phyloP scores from a whole-genome alignment of 1,140 invertebrate genomes.

The Leptestheria dahalacensis region DNA sequence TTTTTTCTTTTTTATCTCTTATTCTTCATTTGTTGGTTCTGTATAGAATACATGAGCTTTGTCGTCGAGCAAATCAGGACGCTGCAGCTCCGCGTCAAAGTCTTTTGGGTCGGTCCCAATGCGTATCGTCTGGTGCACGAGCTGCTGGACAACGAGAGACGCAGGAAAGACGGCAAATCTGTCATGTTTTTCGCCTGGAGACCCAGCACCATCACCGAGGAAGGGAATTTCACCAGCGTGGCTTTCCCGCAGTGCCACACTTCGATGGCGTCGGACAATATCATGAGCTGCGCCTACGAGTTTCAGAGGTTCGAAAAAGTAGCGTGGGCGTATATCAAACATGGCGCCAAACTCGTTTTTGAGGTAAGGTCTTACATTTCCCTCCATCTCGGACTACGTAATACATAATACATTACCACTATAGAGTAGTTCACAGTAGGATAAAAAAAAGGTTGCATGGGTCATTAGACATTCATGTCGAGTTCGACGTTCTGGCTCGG shows the following conservation, averaged over 20 bases:
- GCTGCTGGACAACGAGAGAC: conserved; percentile 27
- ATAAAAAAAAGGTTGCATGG: no score
- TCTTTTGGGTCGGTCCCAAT: conserved; percentile 45
- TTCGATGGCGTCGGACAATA: conserved; percentile 8
- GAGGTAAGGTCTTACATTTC: conserved; percentile 24
- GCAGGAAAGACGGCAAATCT: conserved; percentile 26
- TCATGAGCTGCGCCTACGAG: conserved; percentile 40
- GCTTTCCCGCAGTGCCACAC: conserved; percentile 31
- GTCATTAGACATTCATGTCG: no score
- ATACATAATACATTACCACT: no score
- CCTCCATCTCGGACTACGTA: background rate
- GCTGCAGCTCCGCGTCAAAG: conserved; percentile 37
- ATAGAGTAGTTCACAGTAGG: no score
- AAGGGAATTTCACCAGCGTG: conserved; percentile 28
- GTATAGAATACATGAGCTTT: conserved; percentile 17
- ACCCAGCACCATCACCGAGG: conserved; percentile 40
- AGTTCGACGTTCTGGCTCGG: no score
- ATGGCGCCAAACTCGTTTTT: conserved; percentile 34
- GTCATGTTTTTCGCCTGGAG: conserved; percentile 49
- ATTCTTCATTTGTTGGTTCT: no score
- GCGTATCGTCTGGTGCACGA: conserved; percentile 33
- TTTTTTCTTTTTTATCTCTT: no score
- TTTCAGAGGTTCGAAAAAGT: conserved; percentile 47
- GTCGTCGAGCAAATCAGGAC: conserved; percentile 34
- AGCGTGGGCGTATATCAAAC: conserved; percentile 40